Base-by-base conservation (phyloP, 1,140 invertebrate species). In the Thrips palmi region DNA sequence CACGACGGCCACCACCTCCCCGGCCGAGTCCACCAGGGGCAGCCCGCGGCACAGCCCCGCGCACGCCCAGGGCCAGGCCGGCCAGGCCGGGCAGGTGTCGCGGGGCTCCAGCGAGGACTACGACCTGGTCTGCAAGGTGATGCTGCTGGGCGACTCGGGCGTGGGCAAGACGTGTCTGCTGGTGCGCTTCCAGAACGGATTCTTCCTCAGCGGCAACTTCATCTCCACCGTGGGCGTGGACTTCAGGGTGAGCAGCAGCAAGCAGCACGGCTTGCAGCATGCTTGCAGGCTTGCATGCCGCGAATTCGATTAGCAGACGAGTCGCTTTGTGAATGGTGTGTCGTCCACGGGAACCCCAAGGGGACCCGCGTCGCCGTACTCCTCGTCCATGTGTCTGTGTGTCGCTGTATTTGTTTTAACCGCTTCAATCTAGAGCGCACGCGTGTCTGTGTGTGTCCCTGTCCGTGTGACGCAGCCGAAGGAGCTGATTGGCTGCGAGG, bases 151-250 rank as follows among this genome's bases (percentile, higher is more conserved):
- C 15, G 84, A 89, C 60, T 84, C 81, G 41, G 83, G 81, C 39
- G 84, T 88, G 25, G 84, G 84, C 33, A 89, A 88, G 64, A 87
- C 83, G 15, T 87, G 82, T 55, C 67, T 88, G 27, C 66, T 88
- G 43, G 77, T 84, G 29, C 70, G 79, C 50, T 89, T 86, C 62
- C 72, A 80, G 50, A 81, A 87, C 55, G 80, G 80, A 44, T 70
- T 70, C 39, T 92, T 88, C 61, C 66, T 86, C 32, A 74, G 74
- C 45, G 85, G 85, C 53, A 85, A 84, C 63, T 91, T 85, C 66
- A 88, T 92, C 59, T 86, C 84, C 41, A 93, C 87, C 14, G 84
- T 93, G 50, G 87, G 87, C 56, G 87, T 93, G 57, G 87, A 93
- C 66, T 92, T 88, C 67, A 74, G 84, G 77, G 87, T 92, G 70